phyloP scores from a whole-genome alignment of 2,888 invertebrate species.

The Lymantria monacha region DNA sequence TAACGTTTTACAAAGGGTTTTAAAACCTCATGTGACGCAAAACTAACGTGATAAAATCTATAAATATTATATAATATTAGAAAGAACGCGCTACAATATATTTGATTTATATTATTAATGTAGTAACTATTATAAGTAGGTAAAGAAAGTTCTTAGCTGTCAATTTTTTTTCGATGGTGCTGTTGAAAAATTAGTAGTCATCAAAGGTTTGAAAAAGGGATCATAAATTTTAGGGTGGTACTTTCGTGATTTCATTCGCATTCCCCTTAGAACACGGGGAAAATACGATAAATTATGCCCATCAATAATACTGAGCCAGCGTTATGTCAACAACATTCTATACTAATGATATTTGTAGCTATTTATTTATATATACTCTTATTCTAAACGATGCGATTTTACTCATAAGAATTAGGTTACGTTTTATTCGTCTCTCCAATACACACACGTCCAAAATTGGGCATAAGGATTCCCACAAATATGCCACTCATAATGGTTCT shows the following conservation, averaged over 20 bases:
- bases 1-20: too few species aligned
- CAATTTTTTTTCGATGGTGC: slow-evolving; percentile 48
- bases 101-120: neutral
- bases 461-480: too few species aligned
- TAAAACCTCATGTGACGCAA: too few species aligned
- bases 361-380: slow-evolving; percentile 38
- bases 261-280: slow-evolving; percentile 65
- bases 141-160: slow-evolving; percentile 45
- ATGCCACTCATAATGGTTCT: too few species aligned
- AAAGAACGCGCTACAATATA: neutral
- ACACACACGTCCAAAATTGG: too few species aligned
- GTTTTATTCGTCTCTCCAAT: too few species aligned
- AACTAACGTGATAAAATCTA: too few species aligned
- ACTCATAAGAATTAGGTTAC: too few species aligned
- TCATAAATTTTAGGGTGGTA: slow-evolving; percentile 70
- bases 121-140: slow-evolving; percentile 13
- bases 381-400: neutral
- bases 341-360: slow-evolving; percentile 50
- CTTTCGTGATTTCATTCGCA: slow-evolving; percentile 67
- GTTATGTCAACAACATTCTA: slow-evolving; percentile 72
- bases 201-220: slow-evolving; percentile 59
- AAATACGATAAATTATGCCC: slow-evolving; percentile 72
- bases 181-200: slow-evolving; percentile 71
- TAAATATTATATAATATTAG: too few species aligned
- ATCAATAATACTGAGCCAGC: slow-evolving; percentile 70